phyloP scores from a whole-genome alignment of 2,113 vertebrate species.

The Beaufortia kweichowensis region DNA sequence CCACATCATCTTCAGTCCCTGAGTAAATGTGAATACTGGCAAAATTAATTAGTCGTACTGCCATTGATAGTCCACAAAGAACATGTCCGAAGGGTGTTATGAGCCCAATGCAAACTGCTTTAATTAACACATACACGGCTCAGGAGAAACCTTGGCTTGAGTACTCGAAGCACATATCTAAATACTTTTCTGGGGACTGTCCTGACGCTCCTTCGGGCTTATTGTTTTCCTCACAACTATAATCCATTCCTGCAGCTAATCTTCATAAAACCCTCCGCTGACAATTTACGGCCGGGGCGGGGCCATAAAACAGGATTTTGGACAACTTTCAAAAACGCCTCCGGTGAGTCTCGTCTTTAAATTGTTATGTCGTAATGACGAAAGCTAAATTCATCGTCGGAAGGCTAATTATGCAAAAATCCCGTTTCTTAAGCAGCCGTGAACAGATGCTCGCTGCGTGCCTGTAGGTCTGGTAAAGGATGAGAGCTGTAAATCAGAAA shows the following conservation, averaged over 20 bases:
- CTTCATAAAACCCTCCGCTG: conserved; percentile 38
- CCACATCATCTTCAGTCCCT: conserved; percentile 12
- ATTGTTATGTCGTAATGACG: not conserved
- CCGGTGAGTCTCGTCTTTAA: conserved; percentile 7
- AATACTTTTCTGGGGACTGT: conserved; percentile 34
- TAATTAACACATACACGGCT: conserved; percentile 38
- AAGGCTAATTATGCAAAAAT: conserved; percentile 22
- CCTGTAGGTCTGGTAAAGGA: not conserved
- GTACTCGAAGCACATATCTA: conserved; percentile 29
- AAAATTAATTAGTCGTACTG: conserved; percentile 42
- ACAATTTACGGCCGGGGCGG: conserved; percentile 34
- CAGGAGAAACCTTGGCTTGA: conserved; percentile 32
- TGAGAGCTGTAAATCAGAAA: not conserved
- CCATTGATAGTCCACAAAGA: conserved; percentile 40
- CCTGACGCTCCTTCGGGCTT: conserved; percentile 14
- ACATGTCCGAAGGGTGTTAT: conserved; percentile 39
- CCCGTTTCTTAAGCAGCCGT: conserved; percentile 25
- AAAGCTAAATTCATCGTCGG: conserved; percentile 11
- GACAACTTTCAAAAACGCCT: conserved; percentile 1
- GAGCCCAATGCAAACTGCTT: conserved; percentile 40
- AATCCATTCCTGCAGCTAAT: conserved; percentile 43
- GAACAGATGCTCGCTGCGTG: conserved; percentile 1
- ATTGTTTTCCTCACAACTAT: conserved; percentile 13
- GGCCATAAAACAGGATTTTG: conserved; percentile 28
- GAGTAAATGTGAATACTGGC: conserved; percentile 26